Conservation (phyloP, 2,888 invertebrate species). For the Agrochola litura region DNA sequence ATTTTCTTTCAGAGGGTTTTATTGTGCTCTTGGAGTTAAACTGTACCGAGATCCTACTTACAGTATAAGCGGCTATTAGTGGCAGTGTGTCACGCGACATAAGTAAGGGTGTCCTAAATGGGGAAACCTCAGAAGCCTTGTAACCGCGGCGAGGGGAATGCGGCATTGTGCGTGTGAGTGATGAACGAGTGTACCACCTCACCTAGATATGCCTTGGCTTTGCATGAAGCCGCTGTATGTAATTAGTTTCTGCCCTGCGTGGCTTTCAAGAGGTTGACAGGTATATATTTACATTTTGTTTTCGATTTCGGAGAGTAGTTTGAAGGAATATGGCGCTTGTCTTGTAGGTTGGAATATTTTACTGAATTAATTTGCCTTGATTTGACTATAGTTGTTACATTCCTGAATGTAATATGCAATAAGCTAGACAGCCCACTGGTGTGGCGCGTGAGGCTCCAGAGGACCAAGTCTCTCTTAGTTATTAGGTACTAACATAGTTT, state of each 20-base stretch:
- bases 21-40: slow-evolving; percentile 8
- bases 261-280: slow-evolving; percentile 1
- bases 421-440: too few species aligned
- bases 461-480: too few species aligned
- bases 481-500: too few species aligned
- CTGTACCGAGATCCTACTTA: slow-evolving; percentile 2
- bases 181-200: slow-evolving; percentile 21
- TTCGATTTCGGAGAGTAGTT: background rate
- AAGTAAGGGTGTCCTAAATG: slow-evolving; percentile 44
- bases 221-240: slow-evolving; percentile 27
- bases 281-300: background rate
- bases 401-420: too few species aligned
- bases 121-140: slow-evolving; percentile 57
- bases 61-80: slow-evolving; percentile 4
- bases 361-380: too few species aligned
- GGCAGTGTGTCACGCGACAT: slow-evolving; percentile 50
- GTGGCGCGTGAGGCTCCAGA: too few species aligned
- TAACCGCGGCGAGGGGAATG: slow-evolving; percentile 47
- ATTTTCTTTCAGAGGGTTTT: slow-evolving; percentile 31
- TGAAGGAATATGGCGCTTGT: background rate
- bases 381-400: too few species aligned
- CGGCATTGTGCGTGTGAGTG: slow-evolving; percentile 47
- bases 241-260: slow-evolving; percentile 1
- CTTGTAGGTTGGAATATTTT: too few species aligned
- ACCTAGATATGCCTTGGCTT: slow-evolving; percentile 37